Evolutionary conservation across 2,888 invertebrate species (phyloP).

Genomic region (Eumerus sabulonum): DNA sequence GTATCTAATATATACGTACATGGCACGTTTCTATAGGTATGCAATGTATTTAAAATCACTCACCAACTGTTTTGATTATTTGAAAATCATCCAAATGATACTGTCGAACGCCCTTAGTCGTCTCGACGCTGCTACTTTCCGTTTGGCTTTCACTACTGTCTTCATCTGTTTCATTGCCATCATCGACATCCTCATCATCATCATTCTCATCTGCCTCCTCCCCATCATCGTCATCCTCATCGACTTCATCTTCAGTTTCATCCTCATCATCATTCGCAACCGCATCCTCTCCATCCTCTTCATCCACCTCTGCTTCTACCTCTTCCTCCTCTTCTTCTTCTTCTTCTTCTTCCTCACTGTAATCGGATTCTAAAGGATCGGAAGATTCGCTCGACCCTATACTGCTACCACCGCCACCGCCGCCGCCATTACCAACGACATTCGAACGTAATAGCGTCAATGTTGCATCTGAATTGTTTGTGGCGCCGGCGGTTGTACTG

Average conservation of each 20-base stretch:
- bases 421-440: conserved; percentile 54
- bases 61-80: conserved; percentile 92
- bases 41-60: conserved; percentile 78
- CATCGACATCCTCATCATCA: conserved; percentile 75
- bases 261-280: conserved; percentile 70
- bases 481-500: conserved; percentile 46
- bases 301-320: conserved; percentile 69
- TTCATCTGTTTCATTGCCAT: conserved; percentile 75
- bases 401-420: conserved; percentile 69
- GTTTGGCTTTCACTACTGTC: conserved; percentile 72
- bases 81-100: conserved; percentile 89
- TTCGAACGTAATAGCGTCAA: conserved; percentile 71
- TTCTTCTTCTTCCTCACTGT: conserved; percentile 74
- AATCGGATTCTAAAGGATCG: conserved; percentile 78
- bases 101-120: conserved; percentile 79
- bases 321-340: conserved; percentile 71
- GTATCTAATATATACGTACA: neutral
- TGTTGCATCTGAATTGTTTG: conserved; percentile 73
- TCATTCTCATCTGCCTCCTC: conserved; percentile 73
- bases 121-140: conserved; percentile 79
- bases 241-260: conserved; percentile 73
- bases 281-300: conserved; percentile 70
- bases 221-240: conserved; percentile 71
- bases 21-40: too few species aligned
- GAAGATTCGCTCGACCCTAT: conserved; percentile 76